Evolutionary conservation across 1,140 invertebrate genomes (phyloP).

Genomic region (Calephelis nemesis): DNA sequence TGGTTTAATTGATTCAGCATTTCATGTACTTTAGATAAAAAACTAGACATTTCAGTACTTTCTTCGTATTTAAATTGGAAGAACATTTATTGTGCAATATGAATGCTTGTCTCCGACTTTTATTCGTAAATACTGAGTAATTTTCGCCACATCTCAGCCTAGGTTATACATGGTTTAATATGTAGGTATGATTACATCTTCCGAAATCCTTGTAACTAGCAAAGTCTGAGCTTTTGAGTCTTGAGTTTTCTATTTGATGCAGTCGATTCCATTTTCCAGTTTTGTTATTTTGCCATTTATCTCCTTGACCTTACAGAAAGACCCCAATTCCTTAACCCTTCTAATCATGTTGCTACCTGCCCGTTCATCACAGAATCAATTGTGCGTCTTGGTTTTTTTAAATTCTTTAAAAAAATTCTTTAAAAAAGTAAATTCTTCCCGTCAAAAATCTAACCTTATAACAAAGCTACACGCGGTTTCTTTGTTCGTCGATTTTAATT

Average conservation of each 20-base stretch:
- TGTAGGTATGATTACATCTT: conserved; percentile 11
- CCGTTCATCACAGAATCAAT: no score
- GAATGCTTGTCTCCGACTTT: not conserved
- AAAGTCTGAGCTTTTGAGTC: conserved; percentile 16
- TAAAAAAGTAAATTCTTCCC: no score
- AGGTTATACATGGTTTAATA: not conserved
- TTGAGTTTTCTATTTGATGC: not conserved
- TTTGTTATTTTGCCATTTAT: not conserved
- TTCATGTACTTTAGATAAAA: conserved; percentile 17
- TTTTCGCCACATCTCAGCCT: conserved; percentile 16
- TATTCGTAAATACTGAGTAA: not conserved
- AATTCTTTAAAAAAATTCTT: no score
- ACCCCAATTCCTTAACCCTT: no score
- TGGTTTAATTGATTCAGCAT: conserved; percentile 18
- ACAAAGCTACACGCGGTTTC: no score
- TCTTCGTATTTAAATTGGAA: conserved; percentile 9
- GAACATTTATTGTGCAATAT: conserved; percentile 3
- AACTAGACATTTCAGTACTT: conserved; percentile 2
- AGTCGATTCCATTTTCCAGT: not conserved
- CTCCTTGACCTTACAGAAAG: no score
- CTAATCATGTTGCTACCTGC: no score
- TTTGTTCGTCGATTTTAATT: no score
- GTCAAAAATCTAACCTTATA: no score
- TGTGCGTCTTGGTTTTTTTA: no score
- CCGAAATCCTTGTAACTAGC: conserved; percentile 17